Percentiles rank a stretch among this genome's conserved stretches.
Conservation (phyloP, 2,888 invertebrate species). For the Tenthredo livida region DNA sequence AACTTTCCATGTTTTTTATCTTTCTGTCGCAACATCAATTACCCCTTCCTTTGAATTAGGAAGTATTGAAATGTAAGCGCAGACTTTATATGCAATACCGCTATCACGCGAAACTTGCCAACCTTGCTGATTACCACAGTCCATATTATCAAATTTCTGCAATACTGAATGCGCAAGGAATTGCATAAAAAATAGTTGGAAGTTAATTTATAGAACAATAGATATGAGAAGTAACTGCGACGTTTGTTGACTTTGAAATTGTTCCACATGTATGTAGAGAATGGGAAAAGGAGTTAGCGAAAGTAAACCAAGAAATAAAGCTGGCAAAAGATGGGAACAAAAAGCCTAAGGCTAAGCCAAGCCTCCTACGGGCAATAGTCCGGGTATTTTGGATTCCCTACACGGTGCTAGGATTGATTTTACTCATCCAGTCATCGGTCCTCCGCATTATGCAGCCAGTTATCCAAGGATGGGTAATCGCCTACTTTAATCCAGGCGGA, state of each 20-base stretch:
- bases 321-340: conserved; percentile 59
- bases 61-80: too few species aligned
- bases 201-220: background rate
- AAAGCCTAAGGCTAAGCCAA: conserved; percentile 74
- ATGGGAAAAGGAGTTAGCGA: conserved; percentile 77
- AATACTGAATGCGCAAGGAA: too few species aligned
- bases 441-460: conserved; percentile 63
- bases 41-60: too few species aligned
- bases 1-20: background rate
- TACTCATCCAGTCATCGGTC: conserved; percentile 56
- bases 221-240: background rate
- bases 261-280: conserved; percentile 75
- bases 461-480: conserved; percentile 68
- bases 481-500: conserved; percentile 64
- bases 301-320: conserved; percentile 62
- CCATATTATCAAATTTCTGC: too few species aligned
- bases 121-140: too few species aligned
- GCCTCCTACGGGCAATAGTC: conserved; percentile 76
- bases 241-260: conserved; percentile 60
- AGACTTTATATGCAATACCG: too few species aligned
- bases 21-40: background rate
- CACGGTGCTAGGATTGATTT: conserved; percentile 57
- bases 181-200: background rate
- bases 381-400: conserved; percentile 76
- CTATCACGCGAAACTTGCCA: too few species aligned